Conservation (phyloP, 2,888 invertebrate species). For the Agrochola circellaris region DNA sequence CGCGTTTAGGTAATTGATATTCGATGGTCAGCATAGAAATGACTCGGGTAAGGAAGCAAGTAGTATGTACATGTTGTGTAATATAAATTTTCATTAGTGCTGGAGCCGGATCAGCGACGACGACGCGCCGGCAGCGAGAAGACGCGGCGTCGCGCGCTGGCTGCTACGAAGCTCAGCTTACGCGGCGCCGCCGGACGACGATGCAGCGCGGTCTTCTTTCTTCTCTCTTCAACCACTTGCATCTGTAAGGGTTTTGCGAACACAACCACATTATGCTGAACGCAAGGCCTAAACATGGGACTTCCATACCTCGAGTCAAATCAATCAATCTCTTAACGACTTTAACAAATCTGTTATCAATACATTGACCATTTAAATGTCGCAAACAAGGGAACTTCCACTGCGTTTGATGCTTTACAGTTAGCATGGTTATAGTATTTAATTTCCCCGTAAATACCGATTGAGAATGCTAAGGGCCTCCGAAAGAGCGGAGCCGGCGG, state of each 20-base stretch:
- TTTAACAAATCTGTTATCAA: constrained; percentile 72
- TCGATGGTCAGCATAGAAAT: constrained; percentile 72
- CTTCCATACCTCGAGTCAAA: constrained; percentile 89
- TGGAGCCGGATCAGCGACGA: constrained; percentile 63
- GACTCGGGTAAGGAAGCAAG: constrained; percentile 88
- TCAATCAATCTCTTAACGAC: constrained; percentile 83
- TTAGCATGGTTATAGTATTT: constrained; percentile 88
- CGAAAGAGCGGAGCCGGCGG: constrained; percentile 86
- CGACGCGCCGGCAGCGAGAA: constrained; percentile 57
- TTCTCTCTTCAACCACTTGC: constrained; percentile 85
- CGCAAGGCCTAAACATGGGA: constrained; percentile 84
- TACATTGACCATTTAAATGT: constrained; percentile 66
- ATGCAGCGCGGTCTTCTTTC: constrained; percentile 68
- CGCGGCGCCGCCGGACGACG: constrained; percentile 67
- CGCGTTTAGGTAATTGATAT: constrained; percentile 32
- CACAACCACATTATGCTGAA: constrained; percentile 91
- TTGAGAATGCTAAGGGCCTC: constrained; percentile 89
- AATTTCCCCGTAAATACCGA: constrained; percentile 91
- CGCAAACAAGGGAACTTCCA: constrained; percentile 78
- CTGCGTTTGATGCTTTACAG: constrained; percentile 80
- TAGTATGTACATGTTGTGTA: constrained; percentile 75
- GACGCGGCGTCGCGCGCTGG: constrained; percentile 67
- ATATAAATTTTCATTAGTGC: constrained; percentile 75
- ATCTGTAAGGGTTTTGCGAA: constrained; percentile 90
- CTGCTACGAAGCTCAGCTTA: constrained; percentile 62